phyloP scores from a whole-genome alignment of 2,797 vertebrate species.

The Myripristis jacobus region DNA sequence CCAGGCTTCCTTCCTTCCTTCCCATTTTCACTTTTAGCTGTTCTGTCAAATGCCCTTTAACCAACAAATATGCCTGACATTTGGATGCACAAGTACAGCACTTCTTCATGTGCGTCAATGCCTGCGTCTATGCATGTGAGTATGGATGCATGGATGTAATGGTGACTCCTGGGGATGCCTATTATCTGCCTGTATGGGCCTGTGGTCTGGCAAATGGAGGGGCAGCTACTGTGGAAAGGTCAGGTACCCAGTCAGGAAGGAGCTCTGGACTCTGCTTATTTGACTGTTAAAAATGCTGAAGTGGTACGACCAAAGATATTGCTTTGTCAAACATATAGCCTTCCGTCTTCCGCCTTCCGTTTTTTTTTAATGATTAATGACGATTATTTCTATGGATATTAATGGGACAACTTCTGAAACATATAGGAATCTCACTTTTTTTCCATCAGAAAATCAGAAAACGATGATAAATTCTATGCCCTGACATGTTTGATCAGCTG shows the following conservation, averaged over 20 bases:
- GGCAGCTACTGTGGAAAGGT: conserved; percentile 58
- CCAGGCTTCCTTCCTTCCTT: background rate
- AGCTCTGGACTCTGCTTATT: conserved; percentile 35
- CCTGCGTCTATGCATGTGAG: conserved; percentile 11
- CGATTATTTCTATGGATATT: too few relatives aligned
- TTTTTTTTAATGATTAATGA: too few relatives aligned
- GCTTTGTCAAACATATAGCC: background rate
- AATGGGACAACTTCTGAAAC: too few relatives aligned
- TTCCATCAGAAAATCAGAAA: too few relatives aligned
- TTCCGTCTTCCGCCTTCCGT: too few relatives aligned
- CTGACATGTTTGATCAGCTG: too few relatives aligned
- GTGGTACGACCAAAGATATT: background rate
- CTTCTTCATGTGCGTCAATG: conserved; percentile 29
- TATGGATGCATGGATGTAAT: conserved; percentile 40
- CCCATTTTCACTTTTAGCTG: conserved; percentile 7
- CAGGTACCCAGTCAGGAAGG: conserved; percentile 38
- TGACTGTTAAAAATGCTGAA: conserved; percentile 15
- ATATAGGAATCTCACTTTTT: too few relatives aligned
- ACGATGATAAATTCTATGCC: too few relatives aligned
- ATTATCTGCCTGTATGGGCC: conserved; percentile 50
- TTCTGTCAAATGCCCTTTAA: conserved; percentile 35
- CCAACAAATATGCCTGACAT: conserved; percentile 54
- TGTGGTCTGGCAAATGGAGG: conserved; percentile 53
- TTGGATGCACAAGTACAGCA: conserved; percentile 43
- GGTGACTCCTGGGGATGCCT: conserved; percentile 50